Conservation (phyloP, 2,797 vertebrate genomes). For the Ctenopoma multispine region DNA sequence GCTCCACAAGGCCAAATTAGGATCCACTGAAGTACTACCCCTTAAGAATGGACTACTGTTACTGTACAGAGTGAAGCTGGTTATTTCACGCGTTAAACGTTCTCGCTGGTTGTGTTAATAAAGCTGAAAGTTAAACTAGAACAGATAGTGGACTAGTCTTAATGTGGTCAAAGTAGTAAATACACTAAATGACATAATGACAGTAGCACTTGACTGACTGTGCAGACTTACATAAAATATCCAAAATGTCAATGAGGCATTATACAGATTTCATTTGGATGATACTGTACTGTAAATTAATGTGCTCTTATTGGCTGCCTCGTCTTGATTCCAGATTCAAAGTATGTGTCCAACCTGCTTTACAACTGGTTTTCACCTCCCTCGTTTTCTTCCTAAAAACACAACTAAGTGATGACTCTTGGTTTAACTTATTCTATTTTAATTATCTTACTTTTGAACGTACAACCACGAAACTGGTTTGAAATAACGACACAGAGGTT, state of each 20-base stretch:
- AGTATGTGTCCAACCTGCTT: not conserved
- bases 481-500: not conserved
- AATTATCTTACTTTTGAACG: not conserved
- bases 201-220: too few relatives aligned
- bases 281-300: slow-evolving; percentile 29
- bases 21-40: not conserved
- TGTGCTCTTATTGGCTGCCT: not conserved
- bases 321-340: slow-evolving; percentile 11
- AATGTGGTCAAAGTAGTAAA: not conserved
- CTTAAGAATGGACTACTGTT: not conserved
- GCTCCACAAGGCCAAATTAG: not conserved
- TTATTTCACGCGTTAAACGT: not conserved
- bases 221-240: slow-evolving; percentile 22
- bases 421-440: not conserved
- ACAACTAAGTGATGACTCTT: not conserved
- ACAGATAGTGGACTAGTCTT: slow-evolving; percentile 34
- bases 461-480: not conserved
- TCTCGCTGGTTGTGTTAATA: not conserved
- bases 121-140: slow-evolving; percentile 10
- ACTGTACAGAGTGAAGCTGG: not conserved
- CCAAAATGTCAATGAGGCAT: slow-evolving; percentile 38
- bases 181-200: too few relatives aligned
- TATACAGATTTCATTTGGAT: slow-evolving; percentile 17
- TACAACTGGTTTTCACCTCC: too few relatives aligned
- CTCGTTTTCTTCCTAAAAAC: not conserved